Evolutionary conservation across 92 coral and sea anemone species (phyloP), one percentile per base, ranked within the genome.

Genomic region (Epizoanthus ramosus): DNA sequence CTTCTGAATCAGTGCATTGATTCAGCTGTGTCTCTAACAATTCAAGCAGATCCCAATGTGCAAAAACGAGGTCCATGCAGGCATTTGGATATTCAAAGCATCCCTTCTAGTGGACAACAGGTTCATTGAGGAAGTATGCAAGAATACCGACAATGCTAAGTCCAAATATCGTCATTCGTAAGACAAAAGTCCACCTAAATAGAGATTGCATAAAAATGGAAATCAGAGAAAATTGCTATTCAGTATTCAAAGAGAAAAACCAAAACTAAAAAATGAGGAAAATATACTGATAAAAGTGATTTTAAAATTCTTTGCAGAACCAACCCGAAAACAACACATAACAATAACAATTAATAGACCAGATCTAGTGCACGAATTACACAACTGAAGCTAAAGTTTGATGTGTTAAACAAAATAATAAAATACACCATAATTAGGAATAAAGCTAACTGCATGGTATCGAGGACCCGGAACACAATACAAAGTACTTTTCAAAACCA

Each of bases 1-100:
- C 89, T 10, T 81, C 82, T 18, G 85, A 57, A 24, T 79, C 89
- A 1, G 85, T 71, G n/a, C 89, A 86, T 61, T 85, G 4, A 80
- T 61, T 79, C 81, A 0, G 64, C 89, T 15, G 47, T 80, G 47
- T 25, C 80, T 7, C 37, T 71, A 18, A 70, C 47, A 39, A 21
- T 86, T 2, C 57, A 69, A 79, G 37, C 84, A 5, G 53, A 79
- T 13, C 57, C 33, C 39, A 10, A 66, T 66, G 28, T 31, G n/a
- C 63, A 68, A 25, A 50, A 77, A 23, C 68, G 23, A 76, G 69
- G 79, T 58, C 57, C 80, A 35, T 35, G n/a, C n/a, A 37, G 59
- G 82, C 57, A 56, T 67, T 15, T 68, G 74, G 84, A 63, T 61
- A 74, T 74, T 80, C 53, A 79, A 63, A 16, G 23, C 60, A n/a